A percentile compares a stretch with the other conserved stretches of the same genome.
Evolutionary conservation across 2,113 vertebrate genomes (phyloP).

Genomic region (Lutjanus erythropterus): DNA sequence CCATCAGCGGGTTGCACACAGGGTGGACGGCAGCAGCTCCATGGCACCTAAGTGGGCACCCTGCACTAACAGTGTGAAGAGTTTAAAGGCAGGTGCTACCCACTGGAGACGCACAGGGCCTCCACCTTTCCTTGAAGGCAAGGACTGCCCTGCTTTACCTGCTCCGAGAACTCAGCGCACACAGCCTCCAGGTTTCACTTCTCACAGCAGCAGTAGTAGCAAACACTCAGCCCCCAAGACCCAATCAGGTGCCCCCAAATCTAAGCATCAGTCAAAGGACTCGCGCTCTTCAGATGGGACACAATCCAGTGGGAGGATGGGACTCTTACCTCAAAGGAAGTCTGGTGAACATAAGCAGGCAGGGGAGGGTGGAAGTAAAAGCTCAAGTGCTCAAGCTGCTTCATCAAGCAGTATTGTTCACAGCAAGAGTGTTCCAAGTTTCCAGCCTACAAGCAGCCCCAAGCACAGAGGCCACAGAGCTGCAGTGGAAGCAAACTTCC

Average conservation of each 20-base stretch:
- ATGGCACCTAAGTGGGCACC: slow-evolving; percentile 92
- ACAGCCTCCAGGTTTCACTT: slow-evolving; percentile 81
- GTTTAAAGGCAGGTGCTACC: slow-evolving; percentile 81
- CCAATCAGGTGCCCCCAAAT: slow-evolving; percentile 54
- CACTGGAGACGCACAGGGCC: slow-evolving; percentile 92
- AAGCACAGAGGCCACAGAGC: slow-evolving; percentile 78
- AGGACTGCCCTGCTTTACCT: slow-evolving; percentile 92
- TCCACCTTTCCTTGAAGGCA: slow-evolving; percentile 92
- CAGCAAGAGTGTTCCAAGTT: slow-evolving; percentile 37
- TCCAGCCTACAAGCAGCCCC: slow-evolving; percentile 55
- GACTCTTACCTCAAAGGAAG: slow-evolving; percentile 61
- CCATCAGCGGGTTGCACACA: slow-evolving; percentile 94
- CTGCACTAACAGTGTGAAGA: slow-evolving; percentile 84
- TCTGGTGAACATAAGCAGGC: slow-evolving; percentile 47
- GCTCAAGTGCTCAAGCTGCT: slow-evolving; percentile 26
- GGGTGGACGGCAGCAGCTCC: slow-evolving; percentile 88
- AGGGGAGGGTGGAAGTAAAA: slow-evolving; percentile 57
- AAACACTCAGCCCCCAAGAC: slow-evolving; percentile 55
- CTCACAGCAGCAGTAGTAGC: slow-evolving; percentile 28
- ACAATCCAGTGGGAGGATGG: slow-evolving; percentile 40
- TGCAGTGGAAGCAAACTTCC: slow-evolving; percentile 83
- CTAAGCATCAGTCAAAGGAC: slow-evolving; percentile 68
- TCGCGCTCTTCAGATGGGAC: slow-evolving; percentile 43
- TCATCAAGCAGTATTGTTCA: slow-evolving; percentile 44
- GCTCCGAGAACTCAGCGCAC: slow-evolving; percentile 88